Evolutionary conservation across 2,888 invertebrate genomes (phyloP), one percentile per base, ranked within the genome.

Genomic region (Pimpla rufipes): DNA sequence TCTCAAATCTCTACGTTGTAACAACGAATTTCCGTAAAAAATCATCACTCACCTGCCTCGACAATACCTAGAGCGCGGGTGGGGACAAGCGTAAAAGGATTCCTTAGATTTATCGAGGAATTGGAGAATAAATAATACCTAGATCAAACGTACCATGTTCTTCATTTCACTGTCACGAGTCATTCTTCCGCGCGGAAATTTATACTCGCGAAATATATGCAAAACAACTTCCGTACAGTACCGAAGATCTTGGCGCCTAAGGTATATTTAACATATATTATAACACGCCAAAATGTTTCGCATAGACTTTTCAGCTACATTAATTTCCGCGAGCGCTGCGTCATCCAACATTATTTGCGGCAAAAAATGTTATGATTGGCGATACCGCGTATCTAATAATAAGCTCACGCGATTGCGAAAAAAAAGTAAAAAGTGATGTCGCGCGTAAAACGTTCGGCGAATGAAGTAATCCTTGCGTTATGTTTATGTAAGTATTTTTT

Each of bases 1-100:
- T 73, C 45, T 59, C 52, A 55, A 57, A 21, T 62, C 64, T 86
- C 77, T 81, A 84, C 76, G 67, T 82, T 86, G 79, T 84, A 79
- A 88, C 81, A 87, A 87, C 85, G 87, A 88, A 88, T 83, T 86
- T 85, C 10, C 13, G 23, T 52, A 13, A 71, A 74, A 50, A 71
- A 71, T 66, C 16, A 71, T 66, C 16, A 74, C 64, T 79, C 64
- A 75, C 78, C 74, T 79, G 70, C 68, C 74, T 78, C 78, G 74
- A 70, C 21, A 57, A 79, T 79, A 66, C 29, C 67, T 57, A 66
- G 50, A 71, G 55, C n/a, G 75, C 16, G 70, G 40, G 52, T 59
- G n/a, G 11, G n/a, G 37, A 70, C 73, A 16, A 75, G 37, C 52
- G 29, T 59, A n/a, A 35, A 59, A 13, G 35, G 64, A 74, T 78